Conservation (phyloP, 92 coral and sea anemone genomes). For the Porites rus region DNA sequence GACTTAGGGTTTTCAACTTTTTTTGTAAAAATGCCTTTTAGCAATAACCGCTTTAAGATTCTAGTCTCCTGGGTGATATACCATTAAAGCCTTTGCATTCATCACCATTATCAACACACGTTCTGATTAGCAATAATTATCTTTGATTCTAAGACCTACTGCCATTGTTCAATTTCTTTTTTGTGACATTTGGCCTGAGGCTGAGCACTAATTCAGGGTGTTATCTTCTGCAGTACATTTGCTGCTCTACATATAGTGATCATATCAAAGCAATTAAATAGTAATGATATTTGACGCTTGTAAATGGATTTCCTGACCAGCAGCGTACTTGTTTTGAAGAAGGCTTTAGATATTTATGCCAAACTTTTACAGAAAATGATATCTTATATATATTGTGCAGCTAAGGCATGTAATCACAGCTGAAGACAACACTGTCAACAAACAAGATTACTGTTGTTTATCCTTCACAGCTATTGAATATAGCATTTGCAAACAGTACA, state of each 20-base stretch:
- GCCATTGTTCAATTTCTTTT: background rate
- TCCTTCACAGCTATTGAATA: background rate
- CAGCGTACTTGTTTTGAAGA: background rate
- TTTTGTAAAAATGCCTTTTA: background rate
- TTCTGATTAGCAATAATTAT: background rate
- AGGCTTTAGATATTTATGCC: constrained; percentile 8
- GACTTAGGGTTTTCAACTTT: background rate
- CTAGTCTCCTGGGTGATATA: background rate
- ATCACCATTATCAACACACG: background rate
- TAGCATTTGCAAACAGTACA: background rate
- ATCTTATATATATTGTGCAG: background rate
- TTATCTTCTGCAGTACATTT: background rate
- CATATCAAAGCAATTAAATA: background rate
- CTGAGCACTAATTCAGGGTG: background rate
- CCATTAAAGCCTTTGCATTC: background rate
- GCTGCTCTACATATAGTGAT: background rate
- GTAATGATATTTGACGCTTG: constrained; percentile 8
- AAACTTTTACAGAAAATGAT: background rate
- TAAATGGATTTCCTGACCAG: constrained; percentile 27
- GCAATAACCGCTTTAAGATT: background rate
- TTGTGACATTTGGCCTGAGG: background rate
- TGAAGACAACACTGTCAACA: background rate
- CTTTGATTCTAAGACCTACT: background rate
- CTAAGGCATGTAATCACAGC: background rate
- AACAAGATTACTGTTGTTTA: background rate